phyloP scores from a whole-genome alignment of 2,797 vertebrate genomes.

The Echeneis naucrates region DNA sequence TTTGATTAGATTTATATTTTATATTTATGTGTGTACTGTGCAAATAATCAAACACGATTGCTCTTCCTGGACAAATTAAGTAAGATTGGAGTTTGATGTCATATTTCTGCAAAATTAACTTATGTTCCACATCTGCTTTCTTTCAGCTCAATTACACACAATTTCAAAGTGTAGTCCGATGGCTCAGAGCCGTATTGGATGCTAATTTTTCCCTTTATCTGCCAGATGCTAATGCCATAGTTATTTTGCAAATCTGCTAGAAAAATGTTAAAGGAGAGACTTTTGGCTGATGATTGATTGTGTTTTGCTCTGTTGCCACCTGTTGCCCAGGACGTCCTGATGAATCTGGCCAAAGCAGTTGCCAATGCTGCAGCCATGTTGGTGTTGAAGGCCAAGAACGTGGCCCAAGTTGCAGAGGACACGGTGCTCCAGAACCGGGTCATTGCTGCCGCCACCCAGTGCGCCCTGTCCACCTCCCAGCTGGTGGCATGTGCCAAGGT shows the following conservation, averaged over 20 bases:
- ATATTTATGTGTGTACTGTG: background rate
- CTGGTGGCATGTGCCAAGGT: slow-evolving; percentile 98
- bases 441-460: slow-evolving; percentile 97
- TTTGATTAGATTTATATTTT: background rate
- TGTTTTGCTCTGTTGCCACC: background rate
- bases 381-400: slow-evolving; percentile 97
- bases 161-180: background rate
- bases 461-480: slow-evolving; percentile 97
- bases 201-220: background rate
- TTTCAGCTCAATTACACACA: background rate
- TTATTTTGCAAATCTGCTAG: background rate
- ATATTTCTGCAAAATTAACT: slow-evolving; percentile 2
- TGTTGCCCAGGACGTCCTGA: slow-evolving; percentile 90
- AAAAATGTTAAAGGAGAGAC: too few species aligned
- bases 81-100: background rate
- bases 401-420: slow-evolving; percentile 96
- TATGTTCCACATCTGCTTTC: background rate
- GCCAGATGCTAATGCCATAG: background rate
- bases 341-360: slow-evolving; percentile 98
- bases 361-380: slow-evolving; percentile 98
- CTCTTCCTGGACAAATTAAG: background rate
- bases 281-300: background rate
- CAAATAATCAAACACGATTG: background rate
- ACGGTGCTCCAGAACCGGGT: slow-evolving; percentile 95
- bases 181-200: background rate